phyloP scores from a whole-genome alignment of 2,888 invertebrate genomes.

The Trissoscelio sp. region DNA sequence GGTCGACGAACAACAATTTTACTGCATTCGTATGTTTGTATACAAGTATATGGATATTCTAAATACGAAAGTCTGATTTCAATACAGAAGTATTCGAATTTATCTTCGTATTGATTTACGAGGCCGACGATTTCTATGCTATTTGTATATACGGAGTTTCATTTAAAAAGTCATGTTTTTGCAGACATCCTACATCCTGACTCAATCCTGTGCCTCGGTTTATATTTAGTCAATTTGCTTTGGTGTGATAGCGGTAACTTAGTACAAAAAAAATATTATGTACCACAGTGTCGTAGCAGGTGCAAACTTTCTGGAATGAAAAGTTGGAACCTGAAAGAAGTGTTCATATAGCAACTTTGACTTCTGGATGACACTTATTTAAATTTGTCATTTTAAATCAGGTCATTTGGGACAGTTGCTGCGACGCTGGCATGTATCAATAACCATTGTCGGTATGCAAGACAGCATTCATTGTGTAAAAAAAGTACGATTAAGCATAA shows the following conservation, averaged over 20 bases:
- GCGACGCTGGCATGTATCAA: conserved; percentile 30
- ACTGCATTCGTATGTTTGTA: conserved; percentile 50
- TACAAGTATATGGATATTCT: conserved; percentile 57
- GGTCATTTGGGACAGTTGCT: conserved; percentile 9
- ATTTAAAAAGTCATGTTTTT: conserved; percentile 24
- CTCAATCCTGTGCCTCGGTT: conserved; percentile 63
- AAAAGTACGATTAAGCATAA: conserved; percentile 46
- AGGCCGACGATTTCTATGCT: conserved; percentile 23
- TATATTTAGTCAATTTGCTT: conserved; percentile 69
- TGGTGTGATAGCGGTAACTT: conserved; percentile 71
- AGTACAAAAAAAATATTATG: conserved; percentile 71
- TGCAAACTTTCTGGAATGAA: conserved; percentile 8
- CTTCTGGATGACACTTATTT: neutral
- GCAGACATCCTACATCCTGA: conserved; percentile 50
- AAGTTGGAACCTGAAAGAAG: neutral
- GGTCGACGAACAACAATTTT: conserved; percentile 25
- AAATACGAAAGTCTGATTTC: conserved; percentile 61
- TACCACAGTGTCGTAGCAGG: conserved; percentile 52
- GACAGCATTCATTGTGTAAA: conserved; percentile 48
- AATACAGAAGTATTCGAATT: conserved; percentile 37
- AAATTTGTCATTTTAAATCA: neutral
- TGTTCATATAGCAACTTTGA: neutral
- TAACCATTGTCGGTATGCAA: conserved; percentile 36
- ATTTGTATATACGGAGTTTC: conserved; percentile 46
- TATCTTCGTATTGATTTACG: conserved; percentile 34